Evolutionary conservation across 2,888 invertebrate species (phyloP).

Genomic region (Autographa pulchrina): DNA sequence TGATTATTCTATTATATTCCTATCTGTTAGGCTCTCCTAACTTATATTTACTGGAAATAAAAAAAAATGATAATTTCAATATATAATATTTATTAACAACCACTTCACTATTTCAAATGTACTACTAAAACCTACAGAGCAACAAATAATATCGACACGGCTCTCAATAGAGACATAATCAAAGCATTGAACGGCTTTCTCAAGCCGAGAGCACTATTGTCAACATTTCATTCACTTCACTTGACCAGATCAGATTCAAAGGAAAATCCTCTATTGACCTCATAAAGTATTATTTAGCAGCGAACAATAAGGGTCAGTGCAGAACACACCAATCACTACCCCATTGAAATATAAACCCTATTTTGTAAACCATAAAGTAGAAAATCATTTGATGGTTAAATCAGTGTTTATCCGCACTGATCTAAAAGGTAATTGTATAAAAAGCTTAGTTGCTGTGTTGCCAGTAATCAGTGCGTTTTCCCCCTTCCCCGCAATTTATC

Average conservation of each 20-base stretch:
- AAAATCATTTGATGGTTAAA: neutral
- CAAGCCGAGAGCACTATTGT: conserved; percentile 2
- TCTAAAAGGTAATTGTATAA: conserved; percentile 53
- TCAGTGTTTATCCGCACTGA: conserved; percentile 19
- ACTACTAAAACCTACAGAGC: neutral
- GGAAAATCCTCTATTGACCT: conserved; percentile 11
- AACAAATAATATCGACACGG: neutral
- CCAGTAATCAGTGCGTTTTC: conserved; percentile 56
- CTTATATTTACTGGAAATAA: too few species aligned
- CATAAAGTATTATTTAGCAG: conserved; percentile 3
- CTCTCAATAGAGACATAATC: neutral
- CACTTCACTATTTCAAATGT: neutral
- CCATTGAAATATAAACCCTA: neutral
- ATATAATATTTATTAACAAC: too few species aligned
- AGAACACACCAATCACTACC: neutral
- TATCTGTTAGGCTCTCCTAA: too few species aligned
- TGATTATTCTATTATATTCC: too few species aligned
- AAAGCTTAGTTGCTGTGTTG: conserved; percentile 59
- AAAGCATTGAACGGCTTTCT: conserved; percentile 1
- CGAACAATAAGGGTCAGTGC: neutral
- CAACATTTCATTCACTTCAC: conserved; percentile 18
- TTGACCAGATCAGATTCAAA: conserved; percentile 25
- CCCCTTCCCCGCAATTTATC: conserved; percentile 54
- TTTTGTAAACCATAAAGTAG: neutral
- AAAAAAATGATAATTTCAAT: too few species aligned